Percentiles rank a stretch among this genome's conserved stretches.
Conservation (phyloP, 2,797 vertebrate genomes). For the Sebastes glaucus region DNA sequence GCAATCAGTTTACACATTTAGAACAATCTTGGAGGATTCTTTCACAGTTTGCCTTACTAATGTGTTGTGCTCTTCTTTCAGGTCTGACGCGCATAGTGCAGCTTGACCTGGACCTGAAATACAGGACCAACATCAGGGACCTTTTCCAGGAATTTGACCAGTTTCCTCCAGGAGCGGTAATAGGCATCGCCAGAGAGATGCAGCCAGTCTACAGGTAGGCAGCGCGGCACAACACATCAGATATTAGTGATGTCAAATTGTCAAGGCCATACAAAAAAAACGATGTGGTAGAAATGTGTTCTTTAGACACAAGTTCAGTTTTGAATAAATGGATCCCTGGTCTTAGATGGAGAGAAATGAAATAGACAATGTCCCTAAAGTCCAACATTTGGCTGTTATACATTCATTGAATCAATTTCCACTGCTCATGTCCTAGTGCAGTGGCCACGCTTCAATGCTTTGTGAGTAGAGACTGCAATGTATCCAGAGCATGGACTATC, state of each 20-base stretch:
- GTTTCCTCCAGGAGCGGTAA: constrained; percentile 88
- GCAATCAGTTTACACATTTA: not conserved
- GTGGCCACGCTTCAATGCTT: not conserved
- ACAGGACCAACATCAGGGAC: constrained; percentile 91
- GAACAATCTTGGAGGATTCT: not conserved
- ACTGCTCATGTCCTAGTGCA: not conserved
- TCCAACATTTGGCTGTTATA: not conserved
- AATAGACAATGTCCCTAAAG: not conserved
- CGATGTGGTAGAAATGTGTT: not conserved
- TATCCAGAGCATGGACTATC: not conserved
- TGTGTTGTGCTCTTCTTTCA: constrained; percentile 58
- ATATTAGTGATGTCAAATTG: not conserved
- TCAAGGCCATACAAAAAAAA: not conserved
- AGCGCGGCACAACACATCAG: not conserved
- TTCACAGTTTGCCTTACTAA: not conserved
- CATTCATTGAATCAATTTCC: not conserved
- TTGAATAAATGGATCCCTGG: not conserved
- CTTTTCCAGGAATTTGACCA: constrained; percentile 93
- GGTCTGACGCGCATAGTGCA: constrained; percentile 90
- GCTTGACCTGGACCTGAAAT: constrained; percentile 95
- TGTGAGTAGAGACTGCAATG: not conserved
- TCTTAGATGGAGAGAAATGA: not conserved
- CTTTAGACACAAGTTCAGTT: not conserved
- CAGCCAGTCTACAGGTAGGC: constrained; percentile 98
- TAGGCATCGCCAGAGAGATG: constrained; percentile 95